Base-by-base conservation (phyloP, 1,140 invertebrate species). In the Chrysopa pallens region DNA sequence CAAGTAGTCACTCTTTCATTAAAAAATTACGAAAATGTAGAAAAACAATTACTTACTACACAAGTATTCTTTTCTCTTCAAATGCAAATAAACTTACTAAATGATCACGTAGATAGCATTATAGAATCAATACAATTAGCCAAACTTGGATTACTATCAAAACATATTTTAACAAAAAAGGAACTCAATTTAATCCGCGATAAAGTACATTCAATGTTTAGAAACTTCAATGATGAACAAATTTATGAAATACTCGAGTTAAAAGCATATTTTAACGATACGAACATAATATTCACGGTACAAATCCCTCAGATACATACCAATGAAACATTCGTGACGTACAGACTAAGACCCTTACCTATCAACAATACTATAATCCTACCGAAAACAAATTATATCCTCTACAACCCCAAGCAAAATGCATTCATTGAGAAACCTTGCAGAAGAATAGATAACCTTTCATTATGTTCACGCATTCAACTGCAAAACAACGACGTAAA, bases 281-380 rank as follows among this genome's bases (percentile, higher is more conserved):
- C 42, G 4, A 42, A 42, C 17, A 42, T 42, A 27, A 37, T 38
- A 17, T 42, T 42, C 29, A 37, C 27, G 17, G 27, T 42, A 23
- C 17, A 23, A 23, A 23, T 23, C 17, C 17, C 17, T 23, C 17
- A 23, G 17, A 23, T 23, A 23, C 17, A 23, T 23, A 23, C 17
- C 17, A 23, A 23, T 23, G 17, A 23, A 23, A 23, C 17, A 23
- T 23, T 23, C 17, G 17, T 23, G 17, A 23, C 17, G 17, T 23
- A 23, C 17, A 23, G 17, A 23, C 17, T 23, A 23, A 23, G 17
- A 23, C 17, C 17, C 17, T 23, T 23, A 23, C 17, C 17, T 23
- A 23, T 23, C 17, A 23, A 23, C 17, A 23, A 23, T 23, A 23
- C 17, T 23, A 23, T 23, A 23, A 23, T 23, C 17, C 17, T 23